Percentiles rank a stretch among this genome's conserved stretches.
These are phyloP conservation scores for Patella depressa DNA, from an alignment of 2,888 invertebrate species.

Conservation along the genomic window DNA sequence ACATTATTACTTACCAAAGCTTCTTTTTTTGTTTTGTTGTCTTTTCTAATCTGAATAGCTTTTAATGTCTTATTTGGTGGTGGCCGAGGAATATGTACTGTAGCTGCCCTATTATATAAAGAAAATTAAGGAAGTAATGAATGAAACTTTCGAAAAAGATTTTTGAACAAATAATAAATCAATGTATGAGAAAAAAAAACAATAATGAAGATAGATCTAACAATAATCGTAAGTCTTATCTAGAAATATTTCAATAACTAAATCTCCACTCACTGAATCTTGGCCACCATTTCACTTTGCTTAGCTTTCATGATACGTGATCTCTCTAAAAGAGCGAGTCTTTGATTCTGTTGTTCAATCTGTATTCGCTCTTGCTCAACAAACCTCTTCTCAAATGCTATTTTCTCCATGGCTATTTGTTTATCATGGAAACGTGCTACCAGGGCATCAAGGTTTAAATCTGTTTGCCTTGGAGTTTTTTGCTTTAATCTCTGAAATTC, in stretches of 20 bases:
- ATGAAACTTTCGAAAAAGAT: background rate
- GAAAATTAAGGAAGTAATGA: background rate
- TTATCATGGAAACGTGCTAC: conserved; percentile 66
- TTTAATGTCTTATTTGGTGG: conserved; percentile 63
- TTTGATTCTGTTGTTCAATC: conserved; percentile 58
- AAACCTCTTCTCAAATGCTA: conserved; percentile 65
- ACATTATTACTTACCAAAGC: conserved; percentile 28
- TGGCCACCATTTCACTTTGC: conserved; percentile 70
- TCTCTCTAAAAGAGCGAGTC: conserved; percentile 59
- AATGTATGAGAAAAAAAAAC: too few species aligned
- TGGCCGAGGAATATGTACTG: conserved; percentile 68
- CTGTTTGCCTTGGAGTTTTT: conserved; percentile 69
- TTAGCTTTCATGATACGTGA: conserved; percentile 58
- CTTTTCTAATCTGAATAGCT: conserved; percentile 56
- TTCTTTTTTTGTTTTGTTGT: conserved; percentile 47
- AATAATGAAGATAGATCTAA: too few species aligned
- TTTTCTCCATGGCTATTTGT: conserved; percentile 66
- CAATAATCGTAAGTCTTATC: too few species aligned
- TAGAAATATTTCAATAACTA: too few species aligned
- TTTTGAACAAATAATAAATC: too few species aligned
- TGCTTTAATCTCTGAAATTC: conserved; percentile 66
- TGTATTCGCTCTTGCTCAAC: conserved; percentile 62
- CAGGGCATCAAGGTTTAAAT: conserved; percentile 66
- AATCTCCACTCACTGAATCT: conserved; percentile 65
- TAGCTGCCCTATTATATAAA: conserved; percentile 64